Base-by-base conservation (phyloP, 2,113 vertebrate species). In the Leucoraja erinaceus region DNA sequence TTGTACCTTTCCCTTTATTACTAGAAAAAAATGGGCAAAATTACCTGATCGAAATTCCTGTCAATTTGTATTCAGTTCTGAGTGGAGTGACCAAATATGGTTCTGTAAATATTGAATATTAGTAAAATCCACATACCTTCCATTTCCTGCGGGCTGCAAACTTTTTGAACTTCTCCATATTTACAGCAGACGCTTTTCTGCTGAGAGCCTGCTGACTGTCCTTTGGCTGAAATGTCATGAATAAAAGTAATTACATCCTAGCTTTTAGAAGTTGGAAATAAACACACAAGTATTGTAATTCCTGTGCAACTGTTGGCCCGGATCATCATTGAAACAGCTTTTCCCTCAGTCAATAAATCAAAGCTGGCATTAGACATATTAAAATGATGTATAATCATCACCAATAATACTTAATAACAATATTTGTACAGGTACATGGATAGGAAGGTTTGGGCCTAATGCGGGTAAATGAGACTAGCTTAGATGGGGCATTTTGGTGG, bases 131-230 rank as follows among this genome's bases (percentile, higher is more conserved):
- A 94, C 97, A 95, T 96, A 99, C 99, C 96, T 99, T 99, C 99
- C 99, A 99, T 94, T 99, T 99, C 93, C 97, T 97, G 93, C 98
- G 96, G 93, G 99, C 99, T 93, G 98, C 98, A 90, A 99, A 99
- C 96, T 98, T 99, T 94, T 99, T 99, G 94, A 99, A 99, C 95
- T 99, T 99, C 88, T 99, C 99, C 98, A 99, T 99, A 95, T 99
- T 99, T 93, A 99, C 99, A 9, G 98, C 99, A 0, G 99, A 99
- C 93, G 98, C 98, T 95, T 99, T 99, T 94, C 99, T 97, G 93
- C 98, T 99, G 93, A 98, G 97, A 11, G 97, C 99, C 94, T 99
- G 99, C 78, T 97, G 98, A 0, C 97, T 98, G 95, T 99, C 99
- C 96, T 99, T 99, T 94, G 99, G 99, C 98, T 99, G 95, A 93